These are phyloP conservation scores for Malacosoma neustria DNA, from an alignment of 2,888 invertebrate species.

Conservation along the genomic window DNA sequence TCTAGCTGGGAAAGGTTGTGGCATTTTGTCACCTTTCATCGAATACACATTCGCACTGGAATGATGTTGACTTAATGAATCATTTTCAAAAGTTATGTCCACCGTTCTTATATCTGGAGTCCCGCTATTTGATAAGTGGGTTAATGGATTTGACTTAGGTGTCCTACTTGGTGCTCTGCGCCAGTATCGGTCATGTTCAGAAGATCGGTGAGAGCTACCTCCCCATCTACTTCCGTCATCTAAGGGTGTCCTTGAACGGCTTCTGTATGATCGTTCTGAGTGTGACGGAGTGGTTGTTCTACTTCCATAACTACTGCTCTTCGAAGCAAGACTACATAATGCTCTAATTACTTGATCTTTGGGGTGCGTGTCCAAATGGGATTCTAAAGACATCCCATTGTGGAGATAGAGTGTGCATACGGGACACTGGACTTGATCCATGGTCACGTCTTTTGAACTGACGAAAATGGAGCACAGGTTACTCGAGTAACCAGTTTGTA, in stretches of 20 bases:
- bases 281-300: slow-evolving; percentile 53
- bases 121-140: slow-evolving; percentile 36
- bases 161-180: slow-evolving; percentile 50
- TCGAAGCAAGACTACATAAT: slow-evolving; percentile 70
- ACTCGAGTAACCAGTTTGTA: slow-evolving; percentile 1
- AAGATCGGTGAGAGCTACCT: slow-evolving; percentile 36
- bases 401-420: slow-evolving; percentile 89
- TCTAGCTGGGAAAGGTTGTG: slow-evolving; percentile 35
- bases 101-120: slow-evolving; percentile 48
- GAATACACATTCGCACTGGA: slow-evolving; percentile 28
- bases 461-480: slow-evolving; percentile 7
- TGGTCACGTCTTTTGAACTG: slow-evolving; percentile 26
- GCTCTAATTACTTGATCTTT: slow-evolving; percentile 92
- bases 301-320: slow-evolving; percentile 49
- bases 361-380: slow-evolving; percentile 89
- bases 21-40: slow-evolving; percentile 48
- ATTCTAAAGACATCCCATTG: slow-evolving; percentile 87
- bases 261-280: slow-evolving; percentile 57
- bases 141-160: slow-evolving; percentile 35
- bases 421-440: slow-evolving; percentile 80
- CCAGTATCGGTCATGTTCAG: slow-evolving; percentile 59
- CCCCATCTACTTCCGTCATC: slow-evolving; percentile 47
- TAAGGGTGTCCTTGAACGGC: slow-evolving; percentile 52
- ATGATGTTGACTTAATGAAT: slow-evolving; percentile 28
- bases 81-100: slow-evolving; percentile 47